Base-by-base conservation (phyloP, 2,888 invertebrate genomes). In the Aethes cnicana region DNA sequence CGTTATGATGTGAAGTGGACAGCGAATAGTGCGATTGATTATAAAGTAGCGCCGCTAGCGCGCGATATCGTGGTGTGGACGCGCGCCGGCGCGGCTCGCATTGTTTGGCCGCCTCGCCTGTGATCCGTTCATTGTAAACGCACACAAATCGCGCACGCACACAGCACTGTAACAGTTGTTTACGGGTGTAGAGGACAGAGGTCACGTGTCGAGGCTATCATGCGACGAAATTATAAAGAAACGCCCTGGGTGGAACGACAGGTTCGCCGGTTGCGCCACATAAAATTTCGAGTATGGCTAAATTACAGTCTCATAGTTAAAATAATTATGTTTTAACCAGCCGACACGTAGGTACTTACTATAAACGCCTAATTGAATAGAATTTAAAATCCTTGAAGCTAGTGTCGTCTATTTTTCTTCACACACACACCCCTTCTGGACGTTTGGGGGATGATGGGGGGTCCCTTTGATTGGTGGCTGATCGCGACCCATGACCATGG, bases 51-150 rank as follows among this genome's bases (percentile, higher is more conserved):
- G 11, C 11, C 23, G 37, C 37, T 39, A 11, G 39, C 39, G 23
- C 25, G 39, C 39, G 9, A 14, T 25, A 16, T 16, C 37, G 26
- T n/a, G 36, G 28, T 30, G 63, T 82, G 73, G 58, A 59, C 48
- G 41, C 65, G 7, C 36, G 54, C 64, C 64, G 54, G 61, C 69
- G 48, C 57, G 48, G 59, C 61, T 67, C 65, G 81, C 84, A 87
- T 87, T 86, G 87, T 87, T 84, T 77, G 73, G 72, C 70, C 64
- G n/a, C n/a, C n/a, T n/a, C 65, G 77, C 74, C 75, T 75, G 80
- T 78, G 74, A 76, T 77, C 76, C 75, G 74, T 75, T 74, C 74
- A 69, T 69, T 77, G 75, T 76, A 72, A 73, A 75, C 70, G 76
- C 75, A 74, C 63, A 75, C 69, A 69, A 70, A 72, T 69, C 69